Base-by-base conservation (phyloP, 2,113 vertebrate genomes). In the Ascaphus truei region DNA sequence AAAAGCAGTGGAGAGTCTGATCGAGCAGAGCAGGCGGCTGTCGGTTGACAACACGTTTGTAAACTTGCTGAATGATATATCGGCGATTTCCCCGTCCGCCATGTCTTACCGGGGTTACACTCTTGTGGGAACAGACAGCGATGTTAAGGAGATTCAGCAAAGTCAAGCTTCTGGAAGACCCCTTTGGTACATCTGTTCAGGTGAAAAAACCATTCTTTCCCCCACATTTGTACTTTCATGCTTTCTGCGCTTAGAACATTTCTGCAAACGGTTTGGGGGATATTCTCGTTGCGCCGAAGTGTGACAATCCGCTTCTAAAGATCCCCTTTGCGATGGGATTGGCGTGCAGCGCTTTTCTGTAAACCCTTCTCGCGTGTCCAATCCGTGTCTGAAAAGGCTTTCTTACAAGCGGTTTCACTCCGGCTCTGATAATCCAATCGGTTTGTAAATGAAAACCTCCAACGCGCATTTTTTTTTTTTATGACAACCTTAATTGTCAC, bases 171-270 rank as follows among this genome's bases (percentile, higher is more conserved):
- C 87, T 15, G 72, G 75, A 57, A 86, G 93, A 50, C 95, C 94
- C 0, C 84, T 99, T 11, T 99, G 97, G 97, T 99, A 93, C 77
- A 77, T 98, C 78, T 99, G 95, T 68, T 97, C 97, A 68, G 97
- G 97, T 98, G 78, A 83, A 85, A 13, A 20, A 16, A n/a, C 3
- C 13, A 68, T 25, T 7, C 11, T 7, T 2, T 48, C 45, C 62
- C 1, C 10, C 65, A 3, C 3, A 62, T 45, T 29, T 68, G 5
- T 59, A 13, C 6, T 68, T 1, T 61, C 1, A 39, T 58, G 7
- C 8, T 36, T 12, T 7, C 16, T 48, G 7, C 25, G 36, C 73
- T 59, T 29, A 15, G 1, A n/a, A n/a, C n/a, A n/a, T n/a, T n/a
- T n/a, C n/a, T n/a, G n/a, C n/a, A n/a, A n/a, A n/a, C n/a, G n/a